Conservation (phyloP, 1,140 invertebrate genomes). For the Cotesia glomerata region DNA sequence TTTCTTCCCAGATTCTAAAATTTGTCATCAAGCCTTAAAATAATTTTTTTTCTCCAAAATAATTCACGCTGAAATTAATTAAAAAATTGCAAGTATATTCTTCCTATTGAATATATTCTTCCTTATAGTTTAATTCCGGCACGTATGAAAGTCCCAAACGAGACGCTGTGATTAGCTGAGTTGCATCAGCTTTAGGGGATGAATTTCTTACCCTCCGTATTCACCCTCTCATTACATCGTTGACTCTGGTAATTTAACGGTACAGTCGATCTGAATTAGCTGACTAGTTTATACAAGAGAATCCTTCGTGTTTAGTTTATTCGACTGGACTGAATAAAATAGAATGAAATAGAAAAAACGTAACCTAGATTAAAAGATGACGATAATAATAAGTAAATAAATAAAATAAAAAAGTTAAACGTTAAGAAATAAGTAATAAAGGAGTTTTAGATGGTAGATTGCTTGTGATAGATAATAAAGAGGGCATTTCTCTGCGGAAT, state of each 20-base stretch:
- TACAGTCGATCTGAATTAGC: slow-evolving; percentile 57
- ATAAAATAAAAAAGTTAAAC: too few relatives aligned
- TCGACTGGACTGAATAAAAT: too few relatives aligned
- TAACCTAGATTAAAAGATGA: too few relatives aligned
- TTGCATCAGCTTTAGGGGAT: slow-evolving; percentile 41
- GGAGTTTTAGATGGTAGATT: slow-evolving; percentile 42
- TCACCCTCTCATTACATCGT: slow-evolving; percentile 56
- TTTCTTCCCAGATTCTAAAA: too few relatives aligned
- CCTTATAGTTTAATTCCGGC: slow-evolving; percentile 1
- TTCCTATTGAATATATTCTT: background rate
- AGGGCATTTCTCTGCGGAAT: slow-evolving; percentile 46
- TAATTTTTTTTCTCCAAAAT: too few relatives aligned
- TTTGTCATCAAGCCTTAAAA: too few relatives aligned
- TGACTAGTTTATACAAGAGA: slow-evolving; percentile 41
- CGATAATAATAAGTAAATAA: too few relatives aligned
- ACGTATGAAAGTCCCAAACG: slow-evolving; percentile 57
- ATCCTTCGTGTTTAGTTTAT: slow-evolving; percentile 2
- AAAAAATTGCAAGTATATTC: too few relatives aligned
- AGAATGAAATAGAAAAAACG: too few relatives aligned
- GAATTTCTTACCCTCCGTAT: slow-evolving; percentile 44
- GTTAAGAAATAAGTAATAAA: slow-evolving; percentile 1
- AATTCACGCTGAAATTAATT: too few relatives aligned
- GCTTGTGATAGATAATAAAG: slow-evolving; percentile 54
- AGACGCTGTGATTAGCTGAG: slow-evolving; percentile 55
- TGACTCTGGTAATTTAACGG: slow-evolving; percentile 54